phyloP scores from a whole-genome alignment of 1,140 invertebrate species.

The Brachionus plicatilis region DNA sequence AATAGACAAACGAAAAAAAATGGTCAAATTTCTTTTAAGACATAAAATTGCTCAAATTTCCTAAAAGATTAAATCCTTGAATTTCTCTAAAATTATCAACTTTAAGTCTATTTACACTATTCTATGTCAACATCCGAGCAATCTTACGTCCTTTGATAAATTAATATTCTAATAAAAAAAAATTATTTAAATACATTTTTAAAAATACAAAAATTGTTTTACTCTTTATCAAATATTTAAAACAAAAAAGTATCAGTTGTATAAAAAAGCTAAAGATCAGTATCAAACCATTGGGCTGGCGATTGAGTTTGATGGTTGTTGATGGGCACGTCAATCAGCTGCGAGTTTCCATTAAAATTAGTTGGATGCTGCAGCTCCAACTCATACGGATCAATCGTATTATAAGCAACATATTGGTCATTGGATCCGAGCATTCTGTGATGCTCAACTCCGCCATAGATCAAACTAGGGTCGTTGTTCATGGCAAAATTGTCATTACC shows the following conservation, averaged over 20 bases:
- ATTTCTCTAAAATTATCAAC: neutral
- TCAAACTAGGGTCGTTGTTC: slow-evolving; percentile 3
- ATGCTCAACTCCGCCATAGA: slow-evolving; percentile 8
- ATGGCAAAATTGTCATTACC: slow-evolving; percentile 30
- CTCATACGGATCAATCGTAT: slow-evolving; percentile 39
- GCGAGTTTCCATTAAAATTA: slow-evolving; percentile 15
- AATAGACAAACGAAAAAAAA: neutral
- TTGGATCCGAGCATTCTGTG: slow-evolving; percentile 22
- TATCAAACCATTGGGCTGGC: slow-evolving; percentile 35
- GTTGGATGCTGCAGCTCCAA: neutral
- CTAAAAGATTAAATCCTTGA: neutral
- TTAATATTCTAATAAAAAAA: neutral
- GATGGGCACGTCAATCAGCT: slow-evolving; percentile 9
- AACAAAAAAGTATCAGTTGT: neutral
- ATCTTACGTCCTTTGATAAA: neutral
- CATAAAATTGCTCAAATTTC: neutral
- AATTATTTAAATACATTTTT: neutral
- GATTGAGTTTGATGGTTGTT: slow-evolving; percentile 21
- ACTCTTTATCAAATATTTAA: neutral
- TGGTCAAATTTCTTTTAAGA: neutral
- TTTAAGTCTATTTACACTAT: neutral
- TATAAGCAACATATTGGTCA: slow-evolving; percentile 38
- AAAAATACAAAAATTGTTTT: neutral
- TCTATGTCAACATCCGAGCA: neutral
- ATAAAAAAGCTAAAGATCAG: slow-evolving; percentile 6